Conservation (phyloP, 2,888 invertebrate species). For the Lymantria monacha region DNA sequence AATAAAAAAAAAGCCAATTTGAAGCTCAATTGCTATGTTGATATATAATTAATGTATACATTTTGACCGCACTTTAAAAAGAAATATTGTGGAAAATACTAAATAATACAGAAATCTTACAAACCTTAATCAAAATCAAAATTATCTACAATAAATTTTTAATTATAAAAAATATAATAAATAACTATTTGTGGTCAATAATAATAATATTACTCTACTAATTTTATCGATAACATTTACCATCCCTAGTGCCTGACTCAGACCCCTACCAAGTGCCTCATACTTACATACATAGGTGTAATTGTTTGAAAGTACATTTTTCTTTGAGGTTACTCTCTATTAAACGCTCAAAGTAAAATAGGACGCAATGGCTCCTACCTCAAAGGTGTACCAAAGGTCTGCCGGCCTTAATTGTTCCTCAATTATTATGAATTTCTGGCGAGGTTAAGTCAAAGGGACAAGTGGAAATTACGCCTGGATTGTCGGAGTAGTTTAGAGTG, state of each 20-base stretch:
- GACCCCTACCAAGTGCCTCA: conserved; percentile 70
- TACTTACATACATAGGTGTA: conserved; percentile 78
- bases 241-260: conserved; percentile 67
- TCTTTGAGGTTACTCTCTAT: conserved; percentile 82
- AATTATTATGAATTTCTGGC: conserved; percentile 75
- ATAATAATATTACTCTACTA: too few species aligned
- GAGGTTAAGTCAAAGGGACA: conserved; percentile 57
- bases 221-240: conserved; percentile 28
- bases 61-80: too few species aligned
- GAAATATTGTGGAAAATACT: too few species aligned
- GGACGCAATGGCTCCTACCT: conserved; percentile 68
- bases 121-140: too few species aligned
- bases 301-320: conserved; percentile 81
- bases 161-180: too few species aligned
- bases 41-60: too few species aligned
- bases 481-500: conserved; percentile 12
- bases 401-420: conserved; percentile 72
- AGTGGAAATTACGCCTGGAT: conserved; percentile 29
- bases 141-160: too few species aligned
- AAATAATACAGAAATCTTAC: too few species aligned
- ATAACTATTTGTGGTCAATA: too few species aligned
- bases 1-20: too few species aligned
- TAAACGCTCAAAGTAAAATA: conserved; percentile 77
- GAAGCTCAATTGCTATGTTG: too few species aligned
- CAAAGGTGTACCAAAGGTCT: conserved; percentile 73